A percentile compares a stretch with the other conserved stretches of the same genome.
Evolutionary conservation across 2,797 vertebrate genomes (phyloP).

Genomic region (Clarias fuscus): DNA sequence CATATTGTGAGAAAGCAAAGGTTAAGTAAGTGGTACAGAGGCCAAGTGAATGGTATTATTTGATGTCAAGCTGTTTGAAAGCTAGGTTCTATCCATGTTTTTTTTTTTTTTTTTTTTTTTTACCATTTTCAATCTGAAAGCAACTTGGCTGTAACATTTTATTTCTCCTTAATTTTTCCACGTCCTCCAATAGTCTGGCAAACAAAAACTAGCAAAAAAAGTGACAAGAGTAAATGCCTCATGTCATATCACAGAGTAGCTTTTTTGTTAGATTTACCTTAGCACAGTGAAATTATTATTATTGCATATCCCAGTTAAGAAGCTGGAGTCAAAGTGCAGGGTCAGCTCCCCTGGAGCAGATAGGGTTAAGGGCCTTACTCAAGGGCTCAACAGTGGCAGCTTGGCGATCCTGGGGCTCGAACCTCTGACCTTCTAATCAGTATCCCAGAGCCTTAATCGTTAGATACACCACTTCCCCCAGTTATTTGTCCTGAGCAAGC

Average conservation of each 20-base stretch:
- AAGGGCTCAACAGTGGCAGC: no score
- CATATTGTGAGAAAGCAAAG: background rate
- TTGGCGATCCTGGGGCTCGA: no score
- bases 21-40: background rate
- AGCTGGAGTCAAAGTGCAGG: no score
- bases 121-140: background rate
- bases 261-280: no score
- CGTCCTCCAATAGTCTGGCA: background rate
- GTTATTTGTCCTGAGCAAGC: background rate
- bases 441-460: no score
- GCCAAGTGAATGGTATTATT: background rate
- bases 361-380: no score
- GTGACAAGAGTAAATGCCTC: background rate
- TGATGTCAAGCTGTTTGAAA: constrained; percentile 8
- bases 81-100: background rate
- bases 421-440: no score
- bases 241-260: background rate
- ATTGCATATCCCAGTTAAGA: no score
- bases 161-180: background rate
- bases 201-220: background rate
- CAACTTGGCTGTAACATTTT: background rate
- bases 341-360: no score
- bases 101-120: no score
- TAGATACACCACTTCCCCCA: no score
- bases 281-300: no score